phyloP scores from a whole-genome alignment of 2,888 invertebrate genomes.

The Megalurothrips usitatus region DNA sequence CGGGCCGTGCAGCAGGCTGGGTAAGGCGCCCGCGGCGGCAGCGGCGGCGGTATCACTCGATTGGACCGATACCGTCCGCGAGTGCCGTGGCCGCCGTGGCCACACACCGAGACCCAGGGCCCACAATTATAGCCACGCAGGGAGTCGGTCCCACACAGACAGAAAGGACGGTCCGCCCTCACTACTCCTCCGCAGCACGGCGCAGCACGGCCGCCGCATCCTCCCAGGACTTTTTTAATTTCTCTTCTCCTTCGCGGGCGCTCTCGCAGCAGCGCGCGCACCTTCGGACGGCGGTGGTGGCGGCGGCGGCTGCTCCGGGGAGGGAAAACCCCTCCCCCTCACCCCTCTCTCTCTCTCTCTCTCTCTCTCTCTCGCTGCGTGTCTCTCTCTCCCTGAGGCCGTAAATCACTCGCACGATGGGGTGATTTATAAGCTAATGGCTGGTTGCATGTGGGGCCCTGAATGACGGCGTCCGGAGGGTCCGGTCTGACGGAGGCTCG shows the following conservation, averaged over 20 bases:
- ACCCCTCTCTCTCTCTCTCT: background rate
- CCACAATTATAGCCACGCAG: too few species aligned
- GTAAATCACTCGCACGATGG: constrained; percentile 9
- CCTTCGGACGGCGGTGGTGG: background rate
- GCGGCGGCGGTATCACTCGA: too few species aligned
- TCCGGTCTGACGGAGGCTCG: too few species aligned
- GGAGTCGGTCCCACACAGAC: too few species aligned
- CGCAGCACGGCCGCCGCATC: too few species aligned
- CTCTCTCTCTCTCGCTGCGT: background rate
- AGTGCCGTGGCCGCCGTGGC: too few species aligned
- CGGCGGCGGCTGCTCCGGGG: background rate
- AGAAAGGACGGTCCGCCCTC: too few species aligned
- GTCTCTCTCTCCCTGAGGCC: background rate
- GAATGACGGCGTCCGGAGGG: background rate
- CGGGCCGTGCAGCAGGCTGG: too few species aligned
- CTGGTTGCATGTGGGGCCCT: constrained; percentile 19
- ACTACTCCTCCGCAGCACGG: too few species aligned
- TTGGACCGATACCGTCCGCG: too few species aligned
- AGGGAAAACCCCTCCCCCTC: background rate
- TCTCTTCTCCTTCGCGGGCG: background rate
- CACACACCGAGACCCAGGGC: too few species aligned
- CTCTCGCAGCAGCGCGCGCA: constrained; percentile 7
- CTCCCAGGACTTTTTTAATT: constrained; percentile 10
- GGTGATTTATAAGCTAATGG: constrained; percentile 25
- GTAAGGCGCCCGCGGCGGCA: too few species aligned